Percentiles rank a stretch among this genome's conserved stretches.
Evolutionary conservation across 1,140 invertebrate genomes (phyloP).

Genomic region (Anastrepha obliqua): DNA sequence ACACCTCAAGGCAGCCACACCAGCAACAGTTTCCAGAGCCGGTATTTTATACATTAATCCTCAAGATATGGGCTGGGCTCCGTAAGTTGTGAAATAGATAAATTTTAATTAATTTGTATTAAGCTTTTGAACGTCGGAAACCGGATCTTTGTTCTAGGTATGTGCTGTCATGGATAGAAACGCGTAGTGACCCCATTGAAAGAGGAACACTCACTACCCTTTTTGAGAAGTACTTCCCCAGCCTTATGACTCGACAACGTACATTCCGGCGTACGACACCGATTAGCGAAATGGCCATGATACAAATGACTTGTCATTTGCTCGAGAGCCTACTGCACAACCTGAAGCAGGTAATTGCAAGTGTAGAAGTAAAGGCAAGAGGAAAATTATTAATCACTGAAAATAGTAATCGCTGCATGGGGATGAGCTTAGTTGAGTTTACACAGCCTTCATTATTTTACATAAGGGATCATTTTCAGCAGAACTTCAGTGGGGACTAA

Average conservation of each 20-base stretch:
- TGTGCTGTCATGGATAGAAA: conserved; percentile 95
- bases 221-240: conserved; percentile 97
- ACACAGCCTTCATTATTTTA: no score
- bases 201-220: conserved; percentile 89
- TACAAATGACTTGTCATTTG: conserved; percentile 92
- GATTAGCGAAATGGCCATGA: conserved; percentile 91
- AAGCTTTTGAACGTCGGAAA: not conserved
- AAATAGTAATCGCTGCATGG: no score
- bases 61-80: conserved; percentile 97
- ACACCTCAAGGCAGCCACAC: conserved; percentile 93
- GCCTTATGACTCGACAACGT: conserved; percentile 85
- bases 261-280: conserved; percentile 95
- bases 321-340: conserved; percentile 89
- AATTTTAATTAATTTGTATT: not conserved
- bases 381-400: no score
- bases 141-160: conserved; percentile 76
- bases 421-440: no score
- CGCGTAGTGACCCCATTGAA: conserved; percentile 81
- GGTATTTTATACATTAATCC: conserved; percentile 95
- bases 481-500: no score
- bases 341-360: conserved; percentile 61
- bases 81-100: conserved; percentile 78
- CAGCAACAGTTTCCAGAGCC: conserved; percentile 95
- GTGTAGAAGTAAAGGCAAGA: no score
- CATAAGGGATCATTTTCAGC: no score